These are phyloP conservation scores for Eumacrocentrus americanus DNA, from an alignment of 2,888 invertebrate genomes.

Conservation along the genomic window DNA sequence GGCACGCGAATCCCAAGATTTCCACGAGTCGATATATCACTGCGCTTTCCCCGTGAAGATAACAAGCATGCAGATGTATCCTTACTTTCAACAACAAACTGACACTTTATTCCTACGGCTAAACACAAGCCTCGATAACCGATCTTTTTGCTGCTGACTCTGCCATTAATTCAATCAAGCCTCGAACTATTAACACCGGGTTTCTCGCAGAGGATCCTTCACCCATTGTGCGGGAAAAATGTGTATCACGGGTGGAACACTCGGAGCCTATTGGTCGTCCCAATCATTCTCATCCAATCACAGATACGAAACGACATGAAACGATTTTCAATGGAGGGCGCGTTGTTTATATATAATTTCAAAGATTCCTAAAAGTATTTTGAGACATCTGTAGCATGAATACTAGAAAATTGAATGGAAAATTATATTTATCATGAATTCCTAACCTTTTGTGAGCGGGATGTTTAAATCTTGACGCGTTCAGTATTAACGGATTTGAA, in stretches of 20 bases:
- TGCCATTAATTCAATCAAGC: constrained; percentile 16
- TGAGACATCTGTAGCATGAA: no score
- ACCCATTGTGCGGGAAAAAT: neutral
- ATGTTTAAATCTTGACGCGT: no score
- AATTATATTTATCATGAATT: no score
- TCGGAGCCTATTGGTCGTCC: neutral
- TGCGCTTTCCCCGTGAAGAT: no score
- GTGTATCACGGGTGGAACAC: neutral
- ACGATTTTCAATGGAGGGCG: no score
- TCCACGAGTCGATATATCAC: neutral
- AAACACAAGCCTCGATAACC: neutral
- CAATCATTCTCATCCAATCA: neutral
- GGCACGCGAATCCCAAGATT: neutral
- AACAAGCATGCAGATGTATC: neutral
- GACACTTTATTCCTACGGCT: constrained; percentile 1
- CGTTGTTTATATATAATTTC: no score
- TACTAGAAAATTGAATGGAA: no score
- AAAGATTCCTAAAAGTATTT: no score
- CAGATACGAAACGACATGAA: no score
- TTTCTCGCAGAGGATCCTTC: constrained; percentile 7
- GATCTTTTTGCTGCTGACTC: neutral
- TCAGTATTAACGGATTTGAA: neutral
- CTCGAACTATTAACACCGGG: constrained; percentile 17
- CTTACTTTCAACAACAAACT: neutral
- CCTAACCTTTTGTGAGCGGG: no score